phyloP scores from a whole-genome alignment of 2,797 vertebrate species.

The Trematomus bernacchii region DNA sequence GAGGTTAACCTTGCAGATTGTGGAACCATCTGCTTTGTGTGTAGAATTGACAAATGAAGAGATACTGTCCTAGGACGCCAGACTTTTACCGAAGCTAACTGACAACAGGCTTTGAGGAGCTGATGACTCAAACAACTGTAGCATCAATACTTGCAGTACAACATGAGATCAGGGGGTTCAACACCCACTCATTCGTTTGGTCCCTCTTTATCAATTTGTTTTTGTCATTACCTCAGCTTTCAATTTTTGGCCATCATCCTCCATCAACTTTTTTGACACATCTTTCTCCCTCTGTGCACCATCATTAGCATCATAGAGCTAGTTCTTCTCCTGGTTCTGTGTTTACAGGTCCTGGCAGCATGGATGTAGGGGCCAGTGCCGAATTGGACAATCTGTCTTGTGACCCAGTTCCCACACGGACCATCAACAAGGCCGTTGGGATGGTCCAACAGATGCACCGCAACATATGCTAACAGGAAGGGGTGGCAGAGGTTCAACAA shows the following conservation, averaged over 20 bases:
- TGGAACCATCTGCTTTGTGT: conserved; percentile 60
- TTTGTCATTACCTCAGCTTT: conserved; percentile 6
- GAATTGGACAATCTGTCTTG: conserved; percentile 51
- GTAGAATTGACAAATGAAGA: conserved; percentile 40
- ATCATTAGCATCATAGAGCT: conserved; percentile 3
- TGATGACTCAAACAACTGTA: conserved; percentile 33
- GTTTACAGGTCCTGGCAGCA: conserved; percentile 51
- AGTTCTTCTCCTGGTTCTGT: conserved; percentile 28
- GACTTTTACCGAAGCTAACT: conserved; percentile 28
- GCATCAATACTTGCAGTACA: conserved; percentile 19
- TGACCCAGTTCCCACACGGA: conserved; percentile 77
- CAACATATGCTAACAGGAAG: conserved; percentile 67
- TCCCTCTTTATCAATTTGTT: conserved; percentile 23
- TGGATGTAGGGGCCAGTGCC: conserved; percentile 27
- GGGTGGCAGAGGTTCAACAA: conserved; percentile 60
- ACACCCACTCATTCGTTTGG: conserved; percentile 20
- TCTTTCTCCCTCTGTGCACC: background rate
- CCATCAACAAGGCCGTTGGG: conserved; percentile 52
- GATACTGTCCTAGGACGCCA: conserved; percentile 18
- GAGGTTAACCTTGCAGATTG: conserved; percentile 42
- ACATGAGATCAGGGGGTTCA: conserved; percentile 26
- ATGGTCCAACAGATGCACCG: conserved; percentile 69
- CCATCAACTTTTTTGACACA: background rate
- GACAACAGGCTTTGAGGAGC: conserved; percentile 23
- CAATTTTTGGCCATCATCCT: background rate